phyloP scores from a whole-genome alignment of 2,888 invertebrate genomes.

The Catocala sponsa region DNA sequence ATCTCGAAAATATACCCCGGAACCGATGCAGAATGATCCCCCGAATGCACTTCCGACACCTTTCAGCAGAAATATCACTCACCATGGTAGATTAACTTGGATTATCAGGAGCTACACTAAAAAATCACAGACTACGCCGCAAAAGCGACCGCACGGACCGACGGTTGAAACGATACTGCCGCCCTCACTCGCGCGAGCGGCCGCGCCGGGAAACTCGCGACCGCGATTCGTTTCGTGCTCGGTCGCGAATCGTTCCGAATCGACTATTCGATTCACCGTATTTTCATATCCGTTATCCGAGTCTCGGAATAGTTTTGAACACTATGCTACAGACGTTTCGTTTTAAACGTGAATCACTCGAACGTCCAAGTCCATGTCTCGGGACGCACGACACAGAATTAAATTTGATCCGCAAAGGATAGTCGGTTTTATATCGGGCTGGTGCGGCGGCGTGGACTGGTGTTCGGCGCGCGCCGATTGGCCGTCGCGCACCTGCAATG shows the following conservation, averaged over 20 bases:
- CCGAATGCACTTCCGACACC: constrained; percentile 76
- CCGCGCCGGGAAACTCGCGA: constrained; percentile 82
- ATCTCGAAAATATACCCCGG: constrained; percentile 80
- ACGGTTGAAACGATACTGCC: constrained; percentile 88
- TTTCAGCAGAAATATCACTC: constrained; percentile 84
- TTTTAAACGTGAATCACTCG: constrained; percentile 71
- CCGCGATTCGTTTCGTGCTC: constrained; percentile 81
- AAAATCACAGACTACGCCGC: constrained; percentile 88
- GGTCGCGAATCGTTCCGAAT: constrained; percentile 82
- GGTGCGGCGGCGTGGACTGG: constrained; percentile 93
- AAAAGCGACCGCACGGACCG: constrained; percentile 87
- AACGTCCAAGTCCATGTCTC: constrained; percentile 85
- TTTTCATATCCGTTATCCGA: constrained; percentile 81
- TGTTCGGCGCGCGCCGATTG: constrained; percentile 92
- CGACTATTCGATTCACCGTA: constrained; percentile 80
- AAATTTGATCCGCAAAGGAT: constrained; percentile 89
- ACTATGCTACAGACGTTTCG: constrained; percentile 63
- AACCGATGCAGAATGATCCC: constrained; percentile 63
- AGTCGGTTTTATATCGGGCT: constrained; percentile 90
- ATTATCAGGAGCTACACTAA: constrained; percentile 89
- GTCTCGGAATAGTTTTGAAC: constrained; percentile 61
- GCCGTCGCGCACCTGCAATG: constrained; percentile 95
- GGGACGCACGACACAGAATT: constrained; percentile 86
- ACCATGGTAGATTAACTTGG: constrained; percentile 89
- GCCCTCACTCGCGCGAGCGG: constrained; percentile 87